A percentile compares a stretch with the other conserved stretches of the same genome.
phyloP scores from a whole-genome alignment of 2,888 invertebrate species.

The Entomobrya multifasciata region DNA sequence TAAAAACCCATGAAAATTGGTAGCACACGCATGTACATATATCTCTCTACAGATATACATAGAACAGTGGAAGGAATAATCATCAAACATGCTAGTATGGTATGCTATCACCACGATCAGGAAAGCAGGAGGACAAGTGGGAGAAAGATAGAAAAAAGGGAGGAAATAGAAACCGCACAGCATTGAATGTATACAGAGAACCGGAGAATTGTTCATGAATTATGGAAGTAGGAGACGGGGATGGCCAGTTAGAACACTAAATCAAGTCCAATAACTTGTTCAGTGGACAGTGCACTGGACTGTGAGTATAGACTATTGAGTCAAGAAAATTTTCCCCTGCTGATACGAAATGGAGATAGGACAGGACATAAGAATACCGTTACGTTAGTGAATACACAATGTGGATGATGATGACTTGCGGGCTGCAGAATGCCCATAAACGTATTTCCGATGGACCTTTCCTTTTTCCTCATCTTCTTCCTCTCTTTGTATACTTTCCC shows the following conservation, averaged over 20 bases:
- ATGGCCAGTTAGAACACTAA: constrained; percentile 70
- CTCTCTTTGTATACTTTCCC: background rate
- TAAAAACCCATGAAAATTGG: constrained; percentile 25
- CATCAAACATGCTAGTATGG: constrained; percentile 13
- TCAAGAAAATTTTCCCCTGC: background rate
- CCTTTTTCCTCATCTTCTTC: constrained; percentile 9
- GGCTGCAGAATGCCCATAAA: constrained; percentile 54
- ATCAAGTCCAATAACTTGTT: constrained; percentile 75
- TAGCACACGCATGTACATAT: background rate
- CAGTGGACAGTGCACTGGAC: constrained; percentile 44
- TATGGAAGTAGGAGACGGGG: constrained; percentile 72
- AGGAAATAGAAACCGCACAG: constrained; percentile 4
- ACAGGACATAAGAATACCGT: background rate
- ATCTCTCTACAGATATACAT: constrained; percentile 3
- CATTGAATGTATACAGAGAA: constrained; percentile 30
- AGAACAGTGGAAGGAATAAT: background rate
- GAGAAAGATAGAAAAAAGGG: constrained; percentile 5
- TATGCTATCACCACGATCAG: constrained; percentile 33
- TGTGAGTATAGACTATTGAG: no score
- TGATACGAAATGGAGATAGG: constrained; percentile 51
- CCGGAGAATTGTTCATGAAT: constrained; percentile 67
- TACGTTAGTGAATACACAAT: no score
- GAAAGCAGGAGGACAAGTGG: constrained; percentile 12
- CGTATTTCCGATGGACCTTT: constrained; percentile 59
- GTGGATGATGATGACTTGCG: constrained; percentile 30